These are phyloP conservation scores for Choristoneura rosaceana DNA, from an alignment of 2,888 invertebrate genomes.

Conservation along the genomic window DNA sequence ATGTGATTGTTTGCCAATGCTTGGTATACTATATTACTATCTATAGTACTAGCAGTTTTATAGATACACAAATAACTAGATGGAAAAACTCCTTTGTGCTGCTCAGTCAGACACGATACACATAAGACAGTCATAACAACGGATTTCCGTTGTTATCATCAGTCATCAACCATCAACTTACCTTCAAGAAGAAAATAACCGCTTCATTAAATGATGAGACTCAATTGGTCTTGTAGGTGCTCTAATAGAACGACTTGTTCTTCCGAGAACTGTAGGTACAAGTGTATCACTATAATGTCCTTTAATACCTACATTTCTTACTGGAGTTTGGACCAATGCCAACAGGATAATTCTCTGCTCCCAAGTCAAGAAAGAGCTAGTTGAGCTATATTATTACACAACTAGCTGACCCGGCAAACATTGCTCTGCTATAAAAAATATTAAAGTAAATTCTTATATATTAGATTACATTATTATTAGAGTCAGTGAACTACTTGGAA, in stretches of 20 bases:
- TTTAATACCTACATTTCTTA: slow-evolving; percentile 27
- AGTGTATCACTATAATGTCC: slow-evolving; percentile 7
- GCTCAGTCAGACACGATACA: background rate
- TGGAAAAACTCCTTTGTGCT: background rate
- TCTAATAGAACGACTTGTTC: background rate
- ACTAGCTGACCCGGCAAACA: no score
- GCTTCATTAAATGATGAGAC: slow-evolving; percentile 25
- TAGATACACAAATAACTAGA: background rate
- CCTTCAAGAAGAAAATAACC: background rate
- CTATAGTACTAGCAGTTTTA: background rate
- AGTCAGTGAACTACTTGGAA: no score
- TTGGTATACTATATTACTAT: background rate
- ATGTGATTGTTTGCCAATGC: background rate
- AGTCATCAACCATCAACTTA: background rate
- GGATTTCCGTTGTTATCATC: slow-evolving; percentile 15
- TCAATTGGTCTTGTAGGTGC: background rate
- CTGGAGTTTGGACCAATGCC: slow-evolving; percentile 44
- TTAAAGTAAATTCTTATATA: no score
- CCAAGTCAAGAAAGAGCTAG: slow-evolving; percentile 17
- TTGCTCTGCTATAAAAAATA: no score
- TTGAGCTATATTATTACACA: background rate
- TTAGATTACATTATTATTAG: no score
- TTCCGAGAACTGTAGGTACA: background rate
- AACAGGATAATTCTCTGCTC: slow-evolving; percentile 47
- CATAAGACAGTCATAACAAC: background rate